These are phyloP conservation scores for Chelidonichthys spinosus DNA, from an alignment of 2,797 vertebrate species.

Conservation along the genomic window DNA sequence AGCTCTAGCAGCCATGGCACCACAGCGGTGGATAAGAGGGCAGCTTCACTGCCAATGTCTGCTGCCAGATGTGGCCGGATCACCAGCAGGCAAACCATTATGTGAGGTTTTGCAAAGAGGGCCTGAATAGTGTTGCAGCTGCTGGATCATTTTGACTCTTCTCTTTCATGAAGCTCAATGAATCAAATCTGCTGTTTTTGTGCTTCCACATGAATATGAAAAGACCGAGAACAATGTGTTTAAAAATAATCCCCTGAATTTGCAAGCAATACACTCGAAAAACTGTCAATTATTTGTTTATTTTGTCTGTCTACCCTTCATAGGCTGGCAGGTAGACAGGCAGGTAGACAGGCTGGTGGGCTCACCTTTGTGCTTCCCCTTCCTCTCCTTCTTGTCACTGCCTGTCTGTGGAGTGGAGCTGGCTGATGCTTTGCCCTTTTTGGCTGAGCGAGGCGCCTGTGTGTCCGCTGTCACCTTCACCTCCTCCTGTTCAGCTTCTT, in stretches of 20 bases:
- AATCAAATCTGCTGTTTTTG: conserved; percentile 4
- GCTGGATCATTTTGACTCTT: conserved; percentile 13
- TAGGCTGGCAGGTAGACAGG: not conserved
- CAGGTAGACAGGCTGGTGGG: conserved; percentile 14
- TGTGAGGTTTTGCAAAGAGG: conserved; percentile 15
- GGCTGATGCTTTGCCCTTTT: conserved; percentile 90
- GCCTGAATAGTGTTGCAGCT: conserved; percentile 20
- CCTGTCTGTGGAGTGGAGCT: conserved; percentile 90
- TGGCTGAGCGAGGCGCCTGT: conserved; percentile 90
- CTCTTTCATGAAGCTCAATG: conserved; percentile 9
- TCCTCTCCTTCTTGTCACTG: conserved; percentile 94
- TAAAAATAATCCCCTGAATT: not conserved
- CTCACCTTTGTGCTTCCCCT: conserved; percentile 98
- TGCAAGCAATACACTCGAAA: not conserved
- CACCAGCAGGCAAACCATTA: conserved; percentile 22
- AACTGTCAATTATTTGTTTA: not conserved
- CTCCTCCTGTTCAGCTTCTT: conserved; percentile 94
- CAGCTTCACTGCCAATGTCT: conserved; percentile 24
- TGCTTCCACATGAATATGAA: not conserved
- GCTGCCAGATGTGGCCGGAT: conserved; percentile 43
- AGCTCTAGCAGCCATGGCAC: conserved; percentile 43
- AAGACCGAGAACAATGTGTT: not conserved
- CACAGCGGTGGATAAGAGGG: conserved; percentile 32
- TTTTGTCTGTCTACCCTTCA: not conserved
- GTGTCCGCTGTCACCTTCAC: conserved; percentile 86